Conservation (phyloP, 2,113 vertebrate species). For the Progne subis region DNA sequence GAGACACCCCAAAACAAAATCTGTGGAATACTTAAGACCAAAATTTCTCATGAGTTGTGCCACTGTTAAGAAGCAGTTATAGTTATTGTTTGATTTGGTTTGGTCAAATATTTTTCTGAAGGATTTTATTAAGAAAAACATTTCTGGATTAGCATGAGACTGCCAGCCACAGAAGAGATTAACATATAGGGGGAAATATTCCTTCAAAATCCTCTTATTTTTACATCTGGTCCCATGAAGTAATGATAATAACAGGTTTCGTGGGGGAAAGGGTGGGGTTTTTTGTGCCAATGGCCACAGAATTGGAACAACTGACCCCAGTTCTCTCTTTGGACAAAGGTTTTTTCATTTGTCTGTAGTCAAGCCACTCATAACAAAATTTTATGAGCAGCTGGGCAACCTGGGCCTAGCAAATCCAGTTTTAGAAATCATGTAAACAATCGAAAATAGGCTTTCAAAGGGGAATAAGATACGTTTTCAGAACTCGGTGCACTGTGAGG, state of each 20-base stretch:
- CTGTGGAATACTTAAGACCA: background rate
- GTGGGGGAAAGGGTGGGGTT: accelerated
- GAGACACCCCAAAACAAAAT: background rate
- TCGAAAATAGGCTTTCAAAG: background rate
- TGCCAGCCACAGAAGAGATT: background rate
- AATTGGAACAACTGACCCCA: background rate
- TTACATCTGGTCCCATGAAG: background rate
- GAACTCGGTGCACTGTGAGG: background rate
- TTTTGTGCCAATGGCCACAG: background rate
- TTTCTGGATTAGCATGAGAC: background rate
- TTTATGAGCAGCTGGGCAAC: background rate
- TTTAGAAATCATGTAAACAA: background rate
- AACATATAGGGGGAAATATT: accelerated
- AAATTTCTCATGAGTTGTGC: background rate
- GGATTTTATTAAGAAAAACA: background rate
- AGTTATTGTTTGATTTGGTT: background rate
- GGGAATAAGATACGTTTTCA: background rate
- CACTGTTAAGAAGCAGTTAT: background rate
- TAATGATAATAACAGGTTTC: background rate
- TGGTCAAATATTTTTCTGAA: background rate
- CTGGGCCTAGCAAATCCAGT: background rate
- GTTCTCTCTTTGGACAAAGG: background rate
- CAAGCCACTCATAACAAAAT: background rate
- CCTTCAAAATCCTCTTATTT: background rate
- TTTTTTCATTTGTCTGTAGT: background rate